Percentiles rank a stretch among this genome's conserved stretches.
These are phyloP conservation scores for Perizoma flavofasciatum DNA, from an alignment of 2,888 invertebrate species.

Conservation along the genomic window DNA sequence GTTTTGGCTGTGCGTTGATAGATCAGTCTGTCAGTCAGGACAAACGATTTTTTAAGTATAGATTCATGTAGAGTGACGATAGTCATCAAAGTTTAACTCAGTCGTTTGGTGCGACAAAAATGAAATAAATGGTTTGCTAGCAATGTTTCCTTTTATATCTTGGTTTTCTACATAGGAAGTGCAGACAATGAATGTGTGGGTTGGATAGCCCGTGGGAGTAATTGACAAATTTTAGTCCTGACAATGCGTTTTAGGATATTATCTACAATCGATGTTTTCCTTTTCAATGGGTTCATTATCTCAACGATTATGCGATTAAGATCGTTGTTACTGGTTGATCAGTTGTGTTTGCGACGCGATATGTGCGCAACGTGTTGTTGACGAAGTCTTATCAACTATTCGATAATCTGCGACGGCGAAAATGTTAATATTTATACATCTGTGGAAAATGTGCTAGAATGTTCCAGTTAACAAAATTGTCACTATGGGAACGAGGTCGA, in stretches of 20 bases:
- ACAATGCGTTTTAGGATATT: slow-evolving; percentile 7
- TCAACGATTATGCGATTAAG: slow-evolving; percentile 53
- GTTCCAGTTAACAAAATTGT: slow-evolving; percentile 4
- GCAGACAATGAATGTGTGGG: slow-evolving; percentile 13
- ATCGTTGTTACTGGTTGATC: slow-evolving; percentile 44
- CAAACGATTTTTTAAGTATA: no score
- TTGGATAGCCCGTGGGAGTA: slow-evolving; percentile 7
- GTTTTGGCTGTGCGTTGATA: no score
- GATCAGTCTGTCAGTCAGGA: no score
- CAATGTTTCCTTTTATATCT: no score
- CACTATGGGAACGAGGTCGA: slow-evolving; percentile 29
- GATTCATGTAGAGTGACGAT: no score
- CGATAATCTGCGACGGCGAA: neutral
- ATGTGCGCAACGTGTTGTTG: slow-evolving; percentile 35
- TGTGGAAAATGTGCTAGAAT: slow-evolving; percentile 12
- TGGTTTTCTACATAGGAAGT: no score
- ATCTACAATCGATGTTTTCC: slow-evolving; percentile 29
- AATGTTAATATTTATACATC: slow-evolving; percentile 23
- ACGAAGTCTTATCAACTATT: slow-evolving; percentile 21
- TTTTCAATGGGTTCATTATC: slow-evolving; percentile 49
- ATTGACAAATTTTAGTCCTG: slow-evolving; percentile 8
- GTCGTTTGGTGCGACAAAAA: no score
- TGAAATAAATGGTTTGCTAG: no score
- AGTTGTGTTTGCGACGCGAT: slow-evolving; percentile 54
- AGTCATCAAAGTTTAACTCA: no score